phyloP scores from a whole-genome alignment of 2,888 invertebrate genomes.

The Stenchaetothrips biformis region DNA sequence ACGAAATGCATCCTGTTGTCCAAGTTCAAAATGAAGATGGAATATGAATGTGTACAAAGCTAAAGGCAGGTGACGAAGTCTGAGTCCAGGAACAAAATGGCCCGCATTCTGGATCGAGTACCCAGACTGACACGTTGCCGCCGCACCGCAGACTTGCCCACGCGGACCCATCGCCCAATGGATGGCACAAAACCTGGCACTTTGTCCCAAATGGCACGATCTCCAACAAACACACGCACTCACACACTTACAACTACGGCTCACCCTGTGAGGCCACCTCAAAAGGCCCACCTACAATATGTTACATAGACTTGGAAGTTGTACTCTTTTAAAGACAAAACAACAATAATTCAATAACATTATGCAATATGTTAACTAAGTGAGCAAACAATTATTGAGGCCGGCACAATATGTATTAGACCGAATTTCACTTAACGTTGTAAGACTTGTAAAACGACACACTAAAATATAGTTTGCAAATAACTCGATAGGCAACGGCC shows the following conservation, averaged over 20 bases:
- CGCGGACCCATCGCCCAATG: neutral
- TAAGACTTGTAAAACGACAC: no score
- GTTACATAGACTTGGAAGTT: neutral
- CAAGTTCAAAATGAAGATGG: no score
- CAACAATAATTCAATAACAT: constrained; percentile 26
- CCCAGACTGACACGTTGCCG: neutral
- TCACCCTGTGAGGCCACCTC: neutral
- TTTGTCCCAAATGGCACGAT: neutral
- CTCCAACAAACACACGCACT: neutral
- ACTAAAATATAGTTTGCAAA: no score
- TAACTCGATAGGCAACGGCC: no score
- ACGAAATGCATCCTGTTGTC: no score
- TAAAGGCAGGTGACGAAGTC: neutral
- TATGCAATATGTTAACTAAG: constrained; percentile 26
- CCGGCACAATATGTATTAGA: no score
- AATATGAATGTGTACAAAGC: neutral
- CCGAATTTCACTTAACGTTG: no score
- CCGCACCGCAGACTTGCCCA: neutral
- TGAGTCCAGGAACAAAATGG: neutral
- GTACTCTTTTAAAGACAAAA: constrained; percentile 6
- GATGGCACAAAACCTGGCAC: neutral
- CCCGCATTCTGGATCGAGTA: neutral
- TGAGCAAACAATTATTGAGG: neutral
- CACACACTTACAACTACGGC: neutral
- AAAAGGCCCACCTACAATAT: constrained; percentile 5